Evolutionary conservation across 2,888 invertebrate species (phyloP).

Genomic region (Vesta saturnalis): DNA sequence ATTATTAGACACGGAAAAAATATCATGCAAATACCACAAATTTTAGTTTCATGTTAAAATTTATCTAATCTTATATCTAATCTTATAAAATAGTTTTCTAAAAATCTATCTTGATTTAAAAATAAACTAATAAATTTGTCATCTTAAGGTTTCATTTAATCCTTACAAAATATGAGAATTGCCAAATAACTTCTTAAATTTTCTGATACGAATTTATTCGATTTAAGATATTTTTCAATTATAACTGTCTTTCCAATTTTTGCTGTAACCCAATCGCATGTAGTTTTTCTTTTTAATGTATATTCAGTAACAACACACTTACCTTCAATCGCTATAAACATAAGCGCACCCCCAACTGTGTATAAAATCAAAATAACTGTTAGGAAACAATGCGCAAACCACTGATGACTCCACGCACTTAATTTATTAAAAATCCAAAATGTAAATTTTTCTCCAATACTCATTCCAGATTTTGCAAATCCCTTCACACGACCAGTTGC

Average conservation of each 20-base stretch:
- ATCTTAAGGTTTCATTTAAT: neutral
- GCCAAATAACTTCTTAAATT: neutral
- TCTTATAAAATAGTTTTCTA: too few relatives aligned
- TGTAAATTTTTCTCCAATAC: slow-evolving; percentile 84
- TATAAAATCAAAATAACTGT: slow-evolving; percentile 80
- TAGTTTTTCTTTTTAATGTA: neutral
- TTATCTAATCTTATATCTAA: neutral
- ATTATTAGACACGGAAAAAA: too few relatives aligned
- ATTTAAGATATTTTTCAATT: neutral
- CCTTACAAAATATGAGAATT: neutral
- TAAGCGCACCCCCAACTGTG: slow-evolving; percentile 81
- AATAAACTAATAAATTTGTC: neutral
- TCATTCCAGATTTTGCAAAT: slow-evolving; percentile 81
- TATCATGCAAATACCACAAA: too few relatives aligned
- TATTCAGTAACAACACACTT: slow-evolving; percentile 50
- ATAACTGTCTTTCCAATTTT: too few relatives aligned
- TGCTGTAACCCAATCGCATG: too few relatives aligned
- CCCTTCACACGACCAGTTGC: slow-evolving; percentile 78
- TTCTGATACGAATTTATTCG: neutral
- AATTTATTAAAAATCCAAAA: slow-evolving; percentile 84
- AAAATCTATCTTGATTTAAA: too few relatives aligned
- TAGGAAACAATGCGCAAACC: slow-evolving; percentile 92
- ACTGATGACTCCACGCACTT: slow-evolving; percentile 78
- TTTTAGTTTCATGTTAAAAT: too few relatives aligned
- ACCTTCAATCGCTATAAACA: slow-evolving; percentile 86